Conservation (phyloP, 2,888 invertebrate species). For the Chrysopilus asiliformis region DNA sequence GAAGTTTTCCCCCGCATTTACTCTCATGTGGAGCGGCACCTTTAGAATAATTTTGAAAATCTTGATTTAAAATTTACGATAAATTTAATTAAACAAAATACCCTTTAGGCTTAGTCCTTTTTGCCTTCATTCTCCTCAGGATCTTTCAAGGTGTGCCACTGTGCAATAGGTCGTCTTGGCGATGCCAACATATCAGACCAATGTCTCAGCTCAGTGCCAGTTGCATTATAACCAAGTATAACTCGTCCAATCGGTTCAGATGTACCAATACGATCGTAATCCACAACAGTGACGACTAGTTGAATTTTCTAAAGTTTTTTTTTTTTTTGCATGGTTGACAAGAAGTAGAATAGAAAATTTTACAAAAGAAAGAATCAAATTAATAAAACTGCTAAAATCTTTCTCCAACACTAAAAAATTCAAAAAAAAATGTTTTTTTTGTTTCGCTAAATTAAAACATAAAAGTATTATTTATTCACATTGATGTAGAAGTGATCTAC, state of each 20-base stretch:
- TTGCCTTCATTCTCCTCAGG: constrained; percentile 59
- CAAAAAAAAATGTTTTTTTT: background rate
- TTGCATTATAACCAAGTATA: constrained; percentile 92
- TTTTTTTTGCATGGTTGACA: background rate
- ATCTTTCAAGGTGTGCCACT: constrained; percentile 99
- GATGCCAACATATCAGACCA: constrained; percentile 99
- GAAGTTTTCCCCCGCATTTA: too few species aligned
- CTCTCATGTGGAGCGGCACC: too few species aligned
- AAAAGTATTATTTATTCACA: too few species aligned
- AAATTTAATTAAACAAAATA: too few species aligned
- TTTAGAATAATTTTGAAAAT: too few species aligned
- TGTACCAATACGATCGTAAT: constrained; percentile 99
- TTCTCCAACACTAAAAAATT: too few species aligned
- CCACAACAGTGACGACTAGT: constrained; percentile 96
- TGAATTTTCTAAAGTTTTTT: constrained; percentile 76
- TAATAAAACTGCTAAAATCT: background rate
- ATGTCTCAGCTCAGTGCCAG: constrained; percentile 95
- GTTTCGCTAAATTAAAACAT: background rate
- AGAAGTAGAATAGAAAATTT: background rate
- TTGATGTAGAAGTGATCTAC: too few species aligned
- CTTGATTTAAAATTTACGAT: too few species aligned
- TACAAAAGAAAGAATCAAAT: background rate
- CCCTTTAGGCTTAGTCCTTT: constrained; percentile 17
- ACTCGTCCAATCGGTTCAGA: constrained; percentile 99
- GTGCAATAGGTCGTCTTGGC: constrained; percentile 96